These are phyloP conservation scores for Ctenosaura bakeri DNA, from an alignment of 2,797 vertebrate genomes.

Conservation along the genomic window DNA sequence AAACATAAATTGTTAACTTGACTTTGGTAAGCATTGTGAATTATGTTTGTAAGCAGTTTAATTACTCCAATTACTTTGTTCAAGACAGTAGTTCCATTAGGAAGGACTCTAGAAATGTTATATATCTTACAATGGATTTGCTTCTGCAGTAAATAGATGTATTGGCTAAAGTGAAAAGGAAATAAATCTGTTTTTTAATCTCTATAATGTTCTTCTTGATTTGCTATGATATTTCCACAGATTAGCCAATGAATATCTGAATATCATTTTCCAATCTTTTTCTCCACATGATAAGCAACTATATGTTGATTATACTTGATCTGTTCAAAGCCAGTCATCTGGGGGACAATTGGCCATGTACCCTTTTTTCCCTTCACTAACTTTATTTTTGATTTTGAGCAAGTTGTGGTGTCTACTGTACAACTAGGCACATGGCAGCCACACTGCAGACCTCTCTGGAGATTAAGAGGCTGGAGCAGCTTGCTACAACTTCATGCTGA, in stretches of 20 bases:
- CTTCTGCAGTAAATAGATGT: not conserved
- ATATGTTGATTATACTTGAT: constrained; percentile 21
- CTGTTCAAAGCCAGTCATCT: constrained; percentile 17
- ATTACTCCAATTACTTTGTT: not conserved
- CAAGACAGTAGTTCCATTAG: not conserved
- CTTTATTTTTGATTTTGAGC: constrained; percentile 23
- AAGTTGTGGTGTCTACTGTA: not conserved
- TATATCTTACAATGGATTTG: not conserved
- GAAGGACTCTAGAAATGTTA: not conserved
- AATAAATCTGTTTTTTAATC: not conserved
- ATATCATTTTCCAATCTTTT: constrained; percentile 7
- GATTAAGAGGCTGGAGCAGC: no score
- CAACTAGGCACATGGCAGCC: no score
- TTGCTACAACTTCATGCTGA: not conserved
- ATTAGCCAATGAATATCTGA: no score
- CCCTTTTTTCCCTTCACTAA: not conserved
- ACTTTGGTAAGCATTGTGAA: not conserved
- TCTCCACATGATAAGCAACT: constrained; percentile 5
- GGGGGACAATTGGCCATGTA: constrained; percentile 18
- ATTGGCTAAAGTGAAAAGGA: not conserved
- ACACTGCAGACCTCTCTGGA: no score
- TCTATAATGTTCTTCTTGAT: constrained; percentile 27
- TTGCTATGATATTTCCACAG: constrained; percentile 36
- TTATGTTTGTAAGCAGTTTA: not conserved
- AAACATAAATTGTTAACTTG: not conserved